phyloP scores from a whole-genome alignment of 2,888 invertebrate genomes.

The Epinotia ramella region DNA sequence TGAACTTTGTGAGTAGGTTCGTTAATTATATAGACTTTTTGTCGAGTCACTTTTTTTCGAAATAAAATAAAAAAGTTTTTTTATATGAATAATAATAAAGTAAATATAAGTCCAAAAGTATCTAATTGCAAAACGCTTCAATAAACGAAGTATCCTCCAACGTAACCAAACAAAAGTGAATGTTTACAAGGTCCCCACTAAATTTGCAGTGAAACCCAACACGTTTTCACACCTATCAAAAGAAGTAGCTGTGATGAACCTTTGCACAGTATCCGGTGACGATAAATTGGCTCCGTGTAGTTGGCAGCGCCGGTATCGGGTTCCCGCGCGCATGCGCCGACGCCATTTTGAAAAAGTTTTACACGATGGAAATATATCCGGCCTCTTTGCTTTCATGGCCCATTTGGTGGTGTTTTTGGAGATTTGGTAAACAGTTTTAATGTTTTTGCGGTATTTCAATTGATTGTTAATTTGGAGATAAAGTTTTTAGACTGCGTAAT shows the following conservation, averaged over 20 bases:
- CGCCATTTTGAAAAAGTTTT: conserved; percentile 55
- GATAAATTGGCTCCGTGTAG: conserved; percentile 39
- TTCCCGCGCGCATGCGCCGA: conserved; percentile 47
- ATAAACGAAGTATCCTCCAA: not conserved
- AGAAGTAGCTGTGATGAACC: conserved; percentile 22
- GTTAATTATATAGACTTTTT: too few species aligned
- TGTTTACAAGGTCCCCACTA: conserved; percentile 25
- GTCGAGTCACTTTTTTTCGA: too few species aligned
- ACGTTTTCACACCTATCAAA: conserved; percentile 40
- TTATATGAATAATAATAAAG: not conserved
- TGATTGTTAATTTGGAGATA: not conserved
- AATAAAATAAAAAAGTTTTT: too few species aligned
- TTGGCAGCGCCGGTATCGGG: conserved; percentile 46
- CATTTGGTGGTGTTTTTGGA: conserved; percentile 30
- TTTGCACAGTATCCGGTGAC: conserved; percentile 38
- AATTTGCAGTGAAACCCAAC: conserved; percentile 53
- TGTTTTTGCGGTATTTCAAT: conserved; percentile 1
- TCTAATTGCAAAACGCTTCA: not conserved
- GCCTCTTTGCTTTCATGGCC: conserved; percentile 36
- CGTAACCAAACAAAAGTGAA: conserved; percentile 17
- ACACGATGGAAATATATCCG: conserved; percentile 41
- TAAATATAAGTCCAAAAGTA: not conserved
- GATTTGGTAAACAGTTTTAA: conserved; percentile 23
- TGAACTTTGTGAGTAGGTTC: too few species aligned
- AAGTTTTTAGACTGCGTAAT: not conserved